Conservation (phyloP, 2,113 vertebrate genomes). For the Hipposideros armiger region DNA sequence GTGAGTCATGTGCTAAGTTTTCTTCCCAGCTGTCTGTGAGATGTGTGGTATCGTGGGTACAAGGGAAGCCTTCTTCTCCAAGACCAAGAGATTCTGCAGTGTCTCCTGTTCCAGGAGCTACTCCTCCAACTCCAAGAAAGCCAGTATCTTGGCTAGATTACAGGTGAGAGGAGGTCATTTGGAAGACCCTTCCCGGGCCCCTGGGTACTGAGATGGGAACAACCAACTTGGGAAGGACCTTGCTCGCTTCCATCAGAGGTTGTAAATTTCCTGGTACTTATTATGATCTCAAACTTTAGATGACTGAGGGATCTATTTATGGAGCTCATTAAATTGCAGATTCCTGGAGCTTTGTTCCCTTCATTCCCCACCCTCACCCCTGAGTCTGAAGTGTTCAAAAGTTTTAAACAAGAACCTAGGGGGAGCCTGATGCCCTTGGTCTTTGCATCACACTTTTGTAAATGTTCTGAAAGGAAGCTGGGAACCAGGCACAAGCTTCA, state of each 20-base stretch:
- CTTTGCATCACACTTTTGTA: not conserved
- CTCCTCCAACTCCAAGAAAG: constrained; percentile 97
- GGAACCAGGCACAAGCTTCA: not conserved
- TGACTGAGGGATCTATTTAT: not conserved
- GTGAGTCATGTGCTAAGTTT: not conserved
- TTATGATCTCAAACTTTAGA: not conserved
- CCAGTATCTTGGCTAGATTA: constrained; percentile 94
- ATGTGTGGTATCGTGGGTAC: constrained; percentile 95
- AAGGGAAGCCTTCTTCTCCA: constrained; percentile 94
- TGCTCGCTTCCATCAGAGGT: not conserved
- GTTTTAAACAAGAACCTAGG: not conserved
- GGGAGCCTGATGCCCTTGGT: not conserved
- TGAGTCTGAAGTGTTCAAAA: not conserved
- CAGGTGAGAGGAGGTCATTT: constrained; percentile 88
- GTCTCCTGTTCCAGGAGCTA: constrained; percentile 96
- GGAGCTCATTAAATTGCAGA: not conserved
- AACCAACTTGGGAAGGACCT: not conserved
- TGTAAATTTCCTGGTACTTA: not conserved
- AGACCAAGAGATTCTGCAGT: constrained; percentile 97
- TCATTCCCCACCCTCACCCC: not conserved
- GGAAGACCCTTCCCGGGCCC: not conserved
- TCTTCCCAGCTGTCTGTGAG: constrained; percentile 93
- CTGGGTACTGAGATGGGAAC: not conserved
- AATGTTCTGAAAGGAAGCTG: not conserved
- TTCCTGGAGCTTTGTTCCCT: not conserved